A percentile compares a stretch with the other conserved stretches of the same genome.
phyloP scores from a whole-genome alignment of 2,888 invertebrate species.

The Xestia c-nigrum region DNA sequence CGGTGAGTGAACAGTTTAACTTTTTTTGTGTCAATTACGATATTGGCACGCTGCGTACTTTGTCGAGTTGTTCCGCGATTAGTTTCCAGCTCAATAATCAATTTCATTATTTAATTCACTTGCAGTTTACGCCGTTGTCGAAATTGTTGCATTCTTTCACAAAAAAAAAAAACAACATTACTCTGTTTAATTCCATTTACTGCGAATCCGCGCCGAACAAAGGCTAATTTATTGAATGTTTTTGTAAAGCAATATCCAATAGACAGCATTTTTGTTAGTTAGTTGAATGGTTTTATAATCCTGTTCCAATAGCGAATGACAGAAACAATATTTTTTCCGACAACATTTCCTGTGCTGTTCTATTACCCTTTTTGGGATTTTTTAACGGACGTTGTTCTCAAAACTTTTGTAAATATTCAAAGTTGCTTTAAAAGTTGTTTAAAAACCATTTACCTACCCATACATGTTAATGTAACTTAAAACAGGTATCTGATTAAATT shows the following conservation, averaged over 20 bases:
- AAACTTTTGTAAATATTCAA: not conserved
- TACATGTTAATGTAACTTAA: too few relatives aligned
- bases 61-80: slow-evolving; percentile 61
- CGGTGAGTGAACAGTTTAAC: slow-evolving; percentile 70
- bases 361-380: not conserved
- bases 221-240: not conserved
- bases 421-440: too few relatives aligned
- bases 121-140: slow-evolving; percentile 44
- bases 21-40: slow-evolving; percentile 67
- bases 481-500: not conserved
- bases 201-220: slow-evolving; percentile 9
- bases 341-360: slow-evolving; percentile 1
- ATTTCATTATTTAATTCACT: slow-evolving; percentile 55
- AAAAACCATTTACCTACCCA: too few relatives aligned
- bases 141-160: slow-evolving; percentile 15
- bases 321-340: slow-evolving; percentile 14
- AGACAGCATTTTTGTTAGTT: slow-evolving; percentile 11
- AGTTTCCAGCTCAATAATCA: slow-evolving; percentile 57
- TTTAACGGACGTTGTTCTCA: not conserved
- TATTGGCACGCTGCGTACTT: slow-evolving; percentile 56
- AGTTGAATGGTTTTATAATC: slow-evolving; percentile 22
- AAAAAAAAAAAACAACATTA: slow-evolving; percentile 2
- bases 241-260: slow-evolving; percentile 15
- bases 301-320: slow-evolving; percentile 8
- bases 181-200: slow-evolving; percentile 13